These are phyloP conservation scores for Thunnus maccoyii DNA, from an alignment of 2,113 vertebrate genomes.

Conservation along the genomic window DNA sequence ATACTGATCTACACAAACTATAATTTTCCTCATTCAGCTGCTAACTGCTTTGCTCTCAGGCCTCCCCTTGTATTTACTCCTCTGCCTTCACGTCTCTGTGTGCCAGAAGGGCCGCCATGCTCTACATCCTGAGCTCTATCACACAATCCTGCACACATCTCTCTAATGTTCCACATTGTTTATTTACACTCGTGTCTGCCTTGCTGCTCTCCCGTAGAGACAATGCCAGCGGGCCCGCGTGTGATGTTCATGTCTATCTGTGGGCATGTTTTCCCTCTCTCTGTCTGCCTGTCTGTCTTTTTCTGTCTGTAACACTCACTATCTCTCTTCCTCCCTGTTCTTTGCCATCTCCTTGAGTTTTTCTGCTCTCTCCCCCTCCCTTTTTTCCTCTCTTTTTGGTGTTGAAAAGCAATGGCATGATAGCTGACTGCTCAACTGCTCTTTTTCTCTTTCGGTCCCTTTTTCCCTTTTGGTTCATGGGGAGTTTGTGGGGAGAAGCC, in stretches of 20 bases:
- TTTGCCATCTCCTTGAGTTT: background rate
- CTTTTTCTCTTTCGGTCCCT: background rate
- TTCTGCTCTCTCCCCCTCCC: background rate
- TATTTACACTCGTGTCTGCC: slow-evolving; percentile 62
- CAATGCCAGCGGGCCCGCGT: slow-evolving; percentile 41
- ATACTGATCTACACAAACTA: background rate
- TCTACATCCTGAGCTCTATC: slow-evolving; percentile 31
- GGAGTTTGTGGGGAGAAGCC: slow-evolving; percentile 28
- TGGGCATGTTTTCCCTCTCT: slow-evolving; percentile 34
- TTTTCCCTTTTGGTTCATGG: slow-evolving; percentile 14
- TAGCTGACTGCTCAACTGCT: background rate
- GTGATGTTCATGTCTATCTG: slow-evolving; percentile 54
- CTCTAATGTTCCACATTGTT: slow-evolving; percentile 68
- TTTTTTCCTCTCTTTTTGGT: slow-evolving; percentile 19
- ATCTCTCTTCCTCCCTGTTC: slow-evolving; percentile 2
- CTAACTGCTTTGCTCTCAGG: background rate
- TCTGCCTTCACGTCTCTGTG: background rate
- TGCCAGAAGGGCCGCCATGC: background rate
- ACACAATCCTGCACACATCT: slow-evolving; percentile 45
- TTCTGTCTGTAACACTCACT: background rate
- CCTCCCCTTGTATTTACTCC: background rate
- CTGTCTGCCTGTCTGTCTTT: background rate
- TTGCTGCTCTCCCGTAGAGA: slow-evolving; percentile 31
- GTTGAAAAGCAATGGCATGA: slow-evolving; percentile 9
- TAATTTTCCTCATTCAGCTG: background rate